Percentiles rank a stretch among this genome's conserved stretches.
Conservation (phyloP, 2,797 vertebrate genomes). For the Gorsachius magnificus region DNA sequence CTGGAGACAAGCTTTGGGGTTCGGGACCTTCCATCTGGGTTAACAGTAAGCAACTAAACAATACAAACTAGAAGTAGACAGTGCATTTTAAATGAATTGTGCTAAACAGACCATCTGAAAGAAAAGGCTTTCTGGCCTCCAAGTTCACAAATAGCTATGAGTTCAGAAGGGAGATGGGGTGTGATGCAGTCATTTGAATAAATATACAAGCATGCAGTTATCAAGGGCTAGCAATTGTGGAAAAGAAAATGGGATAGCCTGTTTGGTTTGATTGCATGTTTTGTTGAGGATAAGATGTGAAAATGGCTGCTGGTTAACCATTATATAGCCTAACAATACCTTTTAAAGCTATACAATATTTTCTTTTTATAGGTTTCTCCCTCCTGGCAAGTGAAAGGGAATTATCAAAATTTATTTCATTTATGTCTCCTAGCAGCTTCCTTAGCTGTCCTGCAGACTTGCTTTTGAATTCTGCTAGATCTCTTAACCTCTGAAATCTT, state of each 20-base stretch:
- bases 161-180: background rate
- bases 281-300: background rate
- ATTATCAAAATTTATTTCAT: conserved; percentile 24
- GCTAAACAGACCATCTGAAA: background rate
- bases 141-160: background rate
- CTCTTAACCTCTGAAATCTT: background rate
- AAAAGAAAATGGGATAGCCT: background rate
- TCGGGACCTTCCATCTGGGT: background rate
- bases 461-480: conserved; percentile 10
- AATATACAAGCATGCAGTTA: background rate
- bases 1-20: background rate
- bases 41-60: background rate
- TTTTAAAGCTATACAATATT: conserved; percentile 1
- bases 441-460: background rate
- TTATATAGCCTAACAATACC: background rate
- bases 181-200: background rate
- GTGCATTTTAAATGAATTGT: background rate
- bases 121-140: background rate
- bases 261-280: background rate
- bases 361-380: background rate
- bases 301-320: background rate
- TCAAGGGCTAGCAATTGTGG: background rate
- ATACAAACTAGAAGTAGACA: background rate
- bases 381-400: background rate
- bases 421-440: conserved; percentile 10